Conservation (phyloP, 1,140 invertebrate species). For the Protaetia brevitarsis region DNA sequence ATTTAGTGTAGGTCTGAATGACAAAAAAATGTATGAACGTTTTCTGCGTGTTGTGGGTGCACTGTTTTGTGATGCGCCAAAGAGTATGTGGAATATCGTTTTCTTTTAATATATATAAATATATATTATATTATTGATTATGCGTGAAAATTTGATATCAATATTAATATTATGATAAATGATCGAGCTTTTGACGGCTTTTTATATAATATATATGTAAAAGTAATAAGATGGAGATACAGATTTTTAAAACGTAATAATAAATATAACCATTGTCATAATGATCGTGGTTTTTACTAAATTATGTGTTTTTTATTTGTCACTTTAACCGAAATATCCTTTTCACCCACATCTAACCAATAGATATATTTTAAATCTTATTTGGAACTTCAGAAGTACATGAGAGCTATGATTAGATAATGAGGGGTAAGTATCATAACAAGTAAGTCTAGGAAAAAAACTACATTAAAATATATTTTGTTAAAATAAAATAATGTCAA, state of each 20-base stretch:
- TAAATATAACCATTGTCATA: slow-evolving; percentile 48
- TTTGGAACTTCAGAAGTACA: no score
- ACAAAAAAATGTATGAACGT: background rate
- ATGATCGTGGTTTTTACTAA: slow-evolving; percentile 31
- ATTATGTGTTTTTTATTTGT: slow-evolving; percentile 23
- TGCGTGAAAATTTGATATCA: slow-evolving; percentile 48
- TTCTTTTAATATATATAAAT: slow-evolving; percentile 42
- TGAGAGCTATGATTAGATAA: no score
- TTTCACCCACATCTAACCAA: background rate
- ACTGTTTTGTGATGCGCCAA: slow-evolving; percentile 26
- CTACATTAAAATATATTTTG: no score
- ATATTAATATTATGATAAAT: slow-evolving; percentile 48
- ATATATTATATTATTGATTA: slow-evolving; percentile 28
- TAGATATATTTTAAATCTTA: background rate
- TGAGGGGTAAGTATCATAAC: no score
- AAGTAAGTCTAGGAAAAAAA: no score
- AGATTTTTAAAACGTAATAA: slow-evolving; percentile 46
- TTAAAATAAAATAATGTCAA: no score
- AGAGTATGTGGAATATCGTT: slow-evolving; percentile 42
- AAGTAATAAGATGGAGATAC: slow-evolving; percentile 47
- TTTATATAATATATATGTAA: slow-evolving; percentile 45
- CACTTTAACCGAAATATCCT: background rate
- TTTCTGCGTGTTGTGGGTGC: slow-evolving; percentile 18
- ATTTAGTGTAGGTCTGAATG: background rate
- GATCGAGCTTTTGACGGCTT: slow-evolving; percentile 51